Evolutionary conservation across 37 sponge, comb jelly and placozoan genomes (phyloP), one percentile per base, ranked within the genome.

Genomic region (Amphimedon queenslandica): DNA sequence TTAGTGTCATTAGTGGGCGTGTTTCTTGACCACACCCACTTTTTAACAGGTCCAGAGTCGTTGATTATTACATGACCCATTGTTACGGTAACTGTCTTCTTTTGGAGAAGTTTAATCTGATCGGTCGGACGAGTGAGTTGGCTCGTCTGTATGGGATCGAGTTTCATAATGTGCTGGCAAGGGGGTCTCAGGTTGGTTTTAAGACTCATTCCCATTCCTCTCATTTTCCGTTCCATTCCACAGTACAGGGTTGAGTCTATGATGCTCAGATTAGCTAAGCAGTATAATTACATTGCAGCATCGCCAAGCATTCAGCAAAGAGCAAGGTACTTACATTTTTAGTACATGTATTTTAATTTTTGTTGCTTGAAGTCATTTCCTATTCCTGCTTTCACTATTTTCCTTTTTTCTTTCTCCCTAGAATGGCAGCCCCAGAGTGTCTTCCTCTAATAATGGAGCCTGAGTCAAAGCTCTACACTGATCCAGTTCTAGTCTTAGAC

Each of bases 211-310:
- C 38, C 31, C 18, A 10, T 35, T 21, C 16, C 18, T 5, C 18
- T 67, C 6, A 41, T 35, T 39, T 20, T 74, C 53, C 13, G 13
- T 47, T 47, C 13, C 40, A 16, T 64, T 41, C 40, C 25, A 23
- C 66, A 91, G 88, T 97, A 88, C 63, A 75, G 94, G 24, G 99
- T 98, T 27, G 99, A 98, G 80, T 94, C 99, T 41, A 98, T 98
- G 94, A 77, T 98, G 85, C 77, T 92, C 36, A 77, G 99, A 30
- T 80, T 98, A 8, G 87, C 95, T 2, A 94, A 94, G 42, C 82
- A 90, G 29, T 71, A 64, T n/a, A 88, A 94, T 28, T 98, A 78
- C 40, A 75, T 98, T 21, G 86, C 90, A 20, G 82, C 92, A 31
- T 91, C 95, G 16, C 99, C 99, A 47, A 83, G 90, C 43, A 71